Evolutionary conservation across 2,888 invertebrate species (phyloP).

Genomic region (Brassicogethes aeneus): DNA sequence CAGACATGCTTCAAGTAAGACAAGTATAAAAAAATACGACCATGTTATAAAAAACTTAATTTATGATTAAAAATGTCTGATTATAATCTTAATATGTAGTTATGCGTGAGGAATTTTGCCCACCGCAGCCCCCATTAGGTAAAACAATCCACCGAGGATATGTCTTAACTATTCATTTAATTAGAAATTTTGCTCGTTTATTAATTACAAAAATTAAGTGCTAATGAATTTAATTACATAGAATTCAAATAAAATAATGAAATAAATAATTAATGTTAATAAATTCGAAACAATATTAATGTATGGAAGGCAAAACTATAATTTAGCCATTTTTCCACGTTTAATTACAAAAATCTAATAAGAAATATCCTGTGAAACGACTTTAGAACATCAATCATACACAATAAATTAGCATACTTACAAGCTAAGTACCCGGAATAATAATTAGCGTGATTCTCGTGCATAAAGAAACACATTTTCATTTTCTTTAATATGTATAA

Average conservation of each 20-base stretch:
- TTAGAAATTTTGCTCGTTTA: not conserved
- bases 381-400: not conserved
- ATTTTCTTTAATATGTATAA: too few species aligned
- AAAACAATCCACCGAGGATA: too few species aligned
- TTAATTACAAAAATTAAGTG: not conserved
- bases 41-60: too few species aligned
- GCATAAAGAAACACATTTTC: too few species aligned
- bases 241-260: conserved; percentile 1
- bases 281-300: conserved; percentile 3
- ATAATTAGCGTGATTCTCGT: not conserved
- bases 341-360: conserved; percentile 1
- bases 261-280: conserved; percentile 2
- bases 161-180: not conserved
- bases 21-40: too few species aligned
- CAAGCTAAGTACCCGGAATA: not conserved
- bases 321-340: conserved; percentile 1
- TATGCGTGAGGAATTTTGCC: too few species aligned
- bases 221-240: conserved; percentile 5
- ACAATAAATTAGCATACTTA: conserved; percentile 1
- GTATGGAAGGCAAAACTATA: not conserved
- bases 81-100: too few species aligned
- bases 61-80: too few species aligned
- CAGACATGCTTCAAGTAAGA: too few species aligned
- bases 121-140: too few species aligned
- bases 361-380: conserved; percentile 3